phyloP scores from a whole-genome alignment of 92 coral and sea anemone genomes.

The Isaurus tuberculatus region DNA sequence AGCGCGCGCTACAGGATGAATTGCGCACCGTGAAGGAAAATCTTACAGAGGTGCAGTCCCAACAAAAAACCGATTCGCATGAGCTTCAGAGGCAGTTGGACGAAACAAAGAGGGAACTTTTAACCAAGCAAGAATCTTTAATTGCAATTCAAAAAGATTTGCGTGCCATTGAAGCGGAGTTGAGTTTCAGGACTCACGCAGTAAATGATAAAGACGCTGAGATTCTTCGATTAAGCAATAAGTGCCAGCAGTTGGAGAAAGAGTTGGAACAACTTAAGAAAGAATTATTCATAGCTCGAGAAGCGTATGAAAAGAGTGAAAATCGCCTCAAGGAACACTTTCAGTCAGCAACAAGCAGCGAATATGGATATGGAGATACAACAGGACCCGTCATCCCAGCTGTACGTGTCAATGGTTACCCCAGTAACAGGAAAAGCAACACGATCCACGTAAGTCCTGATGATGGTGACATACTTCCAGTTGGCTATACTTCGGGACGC shows the following conservation, averaged over 20 bases:
- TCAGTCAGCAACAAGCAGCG: background rate
- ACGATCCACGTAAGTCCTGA: background rate
- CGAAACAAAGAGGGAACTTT: conserved; percentile 83
- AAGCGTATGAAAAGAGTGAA: conserved; percentile 75
- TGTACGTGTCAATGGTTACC: conserved; percentile 37
- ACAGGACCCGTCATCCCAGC: conserved; percentile 30
- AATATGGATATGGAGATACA: background rate
- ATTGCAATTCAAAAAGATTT: conserved; percentile 84
- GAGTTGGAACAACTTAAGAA: conserved; percentile 90
- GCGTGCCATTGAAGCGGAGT: conserved; percentile 72
- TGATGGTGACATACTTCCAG: conserved; percentile 11
- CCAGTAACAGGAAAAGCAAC: conserved; percentile 16
- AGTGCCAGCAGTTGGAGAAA: conserved; percentile 76
- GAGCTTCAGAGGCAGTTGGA: conserved; percentile 86
- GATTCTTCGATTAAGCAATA: conserved; percentile 69
- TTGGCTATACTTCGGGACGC: conserved; percentile 26
- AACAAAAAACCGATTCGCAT: conserved; percentile 78
- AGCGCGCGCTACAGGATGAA: conserved; percentile 74
- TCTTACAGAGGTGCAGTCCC: conserved; percentile 76
- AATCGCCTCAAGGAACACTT: conserved; percentile 62
- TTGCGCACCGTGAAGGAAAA: conserved; percentile 67
- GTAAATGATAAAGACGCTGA: conserved; percentile 86
- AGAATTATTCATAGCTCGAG: conserved; percentile 75
- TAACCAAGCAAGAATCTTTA: conserved; percentile 86
- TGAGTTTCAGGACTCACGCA: conserved; percentile 75